phyloP scores from a whole-genome alignment of 2,797 vertebrate genomes.

The Myotis vivesi region DNA sequence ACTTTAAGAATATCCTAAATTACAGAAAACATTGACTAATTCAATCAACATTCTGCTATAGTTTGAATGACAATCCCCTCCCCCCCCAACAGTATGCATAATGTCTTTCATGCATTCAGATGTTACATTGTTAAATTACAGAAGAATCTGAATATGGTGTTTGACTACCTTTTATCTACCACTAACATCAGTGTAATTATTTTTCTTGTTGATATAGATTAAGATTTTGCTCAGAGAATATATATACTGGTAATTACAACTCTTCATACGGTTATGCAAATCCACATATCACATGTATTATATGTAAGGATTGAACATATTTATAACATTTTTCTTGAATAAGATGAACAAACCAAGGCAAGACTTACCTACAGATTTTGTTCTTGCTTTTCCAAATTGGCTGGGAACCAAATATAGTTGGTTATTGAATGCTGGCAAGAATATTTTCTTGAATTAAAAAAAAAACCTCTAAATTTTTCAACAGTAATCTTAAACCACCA shows the following conservation, averaged over 20 bases:
- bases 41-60: background rate
- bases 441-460: background rate
- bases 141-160: background rate
- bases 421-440: background rate
- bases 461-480: background rate
- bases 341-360: background rate
- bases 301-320: background rate
- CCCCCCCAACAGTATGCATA: background rate
- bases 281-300: background rate
- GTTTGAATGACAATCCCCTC: background rate
- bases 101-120: background rate
- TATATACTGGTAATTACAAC: background rate
- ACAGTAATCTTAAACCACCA: background rate
- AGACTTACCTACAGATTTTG: background rate
- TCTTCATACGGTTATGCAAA: background rate
- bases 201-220: background rate
- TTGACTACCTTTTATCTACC: background rate
- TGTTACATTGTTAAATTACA: background rate
- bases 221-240: background rate
- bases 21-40: background rate
- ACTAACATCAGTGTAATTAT: background rate
- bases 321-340: background rate
- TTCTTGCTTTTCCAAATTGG: background rate
- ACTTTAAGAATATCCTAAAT: background rate
- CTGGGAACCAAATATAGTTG: background rate